phyloP scores from a whole-genome alignment of 2,888 invertebrate species.

The Eustalomyia histrio region DNA sequence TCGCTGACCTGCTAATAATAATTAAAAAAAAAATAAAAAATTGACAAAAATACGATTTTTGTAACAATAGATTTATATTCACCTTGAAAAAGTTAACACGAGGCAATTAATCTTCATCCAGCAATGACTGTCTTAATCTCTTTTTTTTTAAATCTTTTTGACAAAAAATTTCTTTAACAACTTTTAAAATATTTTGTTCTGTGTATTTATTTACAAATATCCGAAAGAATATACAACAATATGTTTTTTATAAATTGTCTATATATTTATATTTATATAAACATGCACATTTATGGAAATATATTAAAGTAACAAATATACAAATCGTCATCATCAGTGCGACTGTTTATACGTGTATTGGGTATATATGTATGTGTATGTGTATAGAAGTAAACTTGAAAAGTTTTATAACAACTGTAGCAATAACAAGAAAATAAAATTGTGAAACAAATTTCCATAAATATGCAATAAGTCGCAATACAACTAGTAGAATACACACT shows the following conservation, averaged over 20 bases:
- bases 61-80: too few species aligned
- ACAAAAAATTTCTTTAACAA: too few species aligned
- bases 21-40: too few species aligned
- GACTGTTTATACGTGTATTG: background rate
- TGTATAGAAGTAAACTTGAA: conserved; percentile 31
- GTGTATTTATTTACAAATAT: too few species aligned
- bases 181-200: too few species aligned
- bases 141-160: too few species aligned
- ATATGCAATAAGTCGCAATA: conserved; percentile 55
- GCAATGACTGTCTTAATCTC: too few species aligned
- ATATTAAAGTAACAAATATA: conserved; percentile 14
- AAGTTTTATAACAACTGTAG: conserved; percentile 30
- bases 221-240: background rate
- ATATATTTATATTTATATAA: too few species aligned
- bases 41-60: too few species aligned
- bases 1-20: too few species aligned
- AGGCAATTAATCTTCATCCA: too few species aligned
- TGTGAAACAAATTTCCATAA: conserved; percentile 56
- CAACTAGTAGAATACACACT: background rate
- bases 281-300: conserved; percentile 8
- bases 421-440: conserved; percentile 18
- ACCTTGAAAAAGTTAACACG: too few species aligned
- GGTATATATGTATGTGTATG: background rate
- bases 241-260: background rate
- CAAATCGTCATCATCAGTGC: conserved; percentile 30